Conservation (phyloP, 2,113 vertebrate species). For the Hoplias malabaricus region DNA sequence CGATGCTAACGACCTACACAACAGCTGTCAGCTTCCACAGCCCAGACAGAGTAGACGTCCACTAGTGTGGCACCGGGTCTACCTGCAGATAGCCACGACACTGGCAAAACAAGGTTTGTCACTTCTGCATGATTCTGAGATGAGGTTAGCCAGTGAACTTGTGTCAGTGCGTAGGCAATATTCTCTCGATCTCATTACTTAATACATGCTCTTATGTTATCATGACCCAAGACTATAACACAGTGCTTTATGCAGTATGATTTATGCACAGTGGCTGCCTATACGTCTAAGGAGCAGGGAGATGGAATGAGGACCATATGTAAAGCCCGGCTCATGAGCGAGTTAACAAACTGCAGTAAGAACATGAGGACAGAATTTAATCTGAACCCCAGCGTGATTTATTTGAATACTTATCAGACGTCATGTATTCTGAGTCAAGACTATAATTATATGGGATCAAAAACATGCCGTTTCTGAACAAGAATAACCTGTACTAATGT, state of each 20-base stretch:
- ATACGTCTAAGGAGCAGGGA: slow-evolving; percentile 38
- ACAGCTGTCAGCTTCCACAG: slow-evolving; percentile 35
- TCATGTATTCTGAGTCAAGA: slow-evolving; percentile 1
- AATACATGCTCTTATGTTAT: background rate
- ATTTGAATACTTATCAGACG: slow-evolving; percentile 36
- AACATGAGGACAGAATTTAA: slow-evolving; percentile 36
- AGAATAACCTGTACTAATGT: background rate
- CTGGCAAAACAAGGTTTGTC: slow-evolving; percentile 1
- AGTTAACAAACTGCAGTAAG: slow-evolving; percentile 37
- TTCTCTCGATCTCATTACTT: slow-evolving; percentile 1
- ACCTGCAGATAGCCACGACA: background rate
- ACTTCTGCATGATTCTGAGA: slow-evolving; percentile 20
- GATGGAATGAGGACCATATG: slow-evolving; percentile 47
- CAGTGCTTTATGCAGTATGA: slow-evolving; percentile 29
- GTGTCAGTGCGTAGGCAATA: background rate
- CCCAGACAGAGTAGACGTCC: slow-evolving; percentile 19
- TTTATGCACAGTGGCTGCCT: slow-evolving; percentile 36
- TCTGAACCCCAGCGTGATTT: slow-evolving; percentile 41
- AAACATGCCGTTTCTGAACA: background rate
- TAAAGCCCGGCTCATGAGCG: slow-evolving; percentile 35
- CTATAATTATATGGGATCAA: background rate
- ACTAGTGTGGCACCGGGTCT: slow-evolving; percentile 6
- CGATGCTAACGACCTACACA: slow-evolving; percentile 49
- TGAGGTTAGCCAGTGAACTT: slow-evolving; percentile 6
- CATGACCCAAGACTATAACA: slow-evolving; percentile 10